Evolutionary conservation across 1,140 invertebrate genomes (phyloP).

Genomic region (Cydia splendana): DNA sequence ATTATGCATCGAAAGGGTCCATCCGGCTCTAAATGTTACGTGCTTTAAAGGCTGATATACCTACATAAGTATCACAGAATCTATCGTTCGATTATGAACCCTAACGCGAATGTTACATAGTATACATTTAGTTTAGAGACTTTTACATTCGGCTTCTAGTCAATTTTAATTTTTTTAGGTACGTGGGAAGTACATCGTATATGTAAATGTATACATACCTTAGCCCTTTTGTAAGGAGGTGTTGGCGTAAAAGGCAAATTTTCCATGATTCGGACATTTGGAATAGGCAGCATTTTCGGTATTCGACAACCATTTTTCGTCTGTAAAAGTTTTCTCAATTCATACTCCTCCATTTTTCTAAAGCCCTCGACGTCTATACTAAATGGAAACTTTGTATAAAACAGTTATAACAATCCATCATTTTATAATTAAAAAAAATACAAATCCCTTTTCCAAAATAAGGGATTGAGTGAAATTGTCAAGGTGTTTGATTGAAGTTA

Average conservation of each 20-base stretch:
- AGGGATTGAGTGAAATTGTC: not conserved
- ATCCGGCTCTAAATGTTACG: too few species aligned
- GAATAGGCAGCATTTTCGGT: constrained; percentile 68
- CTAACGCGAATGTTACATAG: too few species aligned
- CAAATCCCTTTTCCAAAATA: not conserved
- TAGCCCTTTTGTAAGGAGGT: constrained; percentile 70
- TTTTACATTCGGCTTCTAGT: too few species aligned
- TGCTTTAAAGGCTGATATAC: too few species aligned
- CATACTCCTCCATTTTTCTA: constrained; percentile 66
- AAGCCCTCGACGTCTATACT: not conserved
- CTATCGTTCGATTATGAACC: too few species aligned
- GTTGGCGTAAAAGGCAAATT: constrained; percentile 69
- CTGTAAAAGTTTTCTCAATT: constrained; percentile 63
- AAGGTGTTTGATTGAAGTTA: not conserved
- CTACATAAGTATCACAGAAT: too few species aligned
- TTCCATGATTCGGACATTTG: constrained; percentile 68
- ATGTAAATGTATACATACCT: constrained; percentile 49
- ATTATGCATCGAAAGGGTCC: too few species aligned
- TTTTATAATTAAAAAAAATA: not conserved
- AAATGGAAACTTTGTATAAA: not conserved
- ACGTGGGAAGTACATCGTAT: too few species aligned
- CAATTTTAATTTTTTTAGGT: too few species aligned
- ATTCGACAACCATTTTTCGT: constrained; percentile 73
- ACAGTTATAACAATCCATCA: not conserved
- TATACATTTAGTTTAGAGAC: too few species aligned